Conservation (phyloP, 2,797 vertebrate genomes). For the Sardinella longiceps region DNA sequence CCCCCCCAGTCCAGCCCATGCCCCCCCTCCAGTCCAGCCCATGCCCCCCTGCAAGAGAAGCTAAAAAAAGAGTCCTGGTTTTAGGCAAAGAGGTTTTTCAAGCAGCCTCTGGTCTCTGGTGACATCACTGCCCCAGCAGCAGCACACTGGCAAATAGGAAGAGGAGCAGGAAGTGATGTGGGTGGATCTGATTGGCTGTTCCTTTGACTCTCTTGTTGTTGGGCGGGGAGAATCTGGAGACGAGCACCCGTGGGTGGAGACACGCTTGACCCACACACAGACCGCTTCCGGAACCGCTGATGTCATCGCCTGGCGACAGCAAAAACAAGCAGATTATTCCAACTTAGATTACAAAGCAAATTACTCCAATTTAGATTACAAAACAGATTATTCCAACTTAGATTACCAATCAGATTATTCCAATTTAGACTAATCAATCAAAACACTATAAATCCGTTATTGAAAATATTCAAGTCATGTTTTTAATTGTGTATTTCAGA, state of each 20-base stretch:
- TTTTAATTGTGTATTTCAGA: too few species aligned
- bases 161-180: conserved; percentile 37
- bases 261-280: conserved; percentile 53
- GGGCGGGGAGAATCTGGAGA: conserved; percentile 46
- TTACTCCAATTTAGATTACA: neutral
- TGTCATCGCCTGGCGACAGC: conserved; percentile 53
- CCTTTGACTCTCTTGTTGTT: conserved; percentile 53
- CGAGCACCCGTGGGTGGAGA: conserved; percentile 38
- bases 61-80: conserved; percentile 32
- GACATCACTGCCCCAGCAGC: conserved; percentile 44
- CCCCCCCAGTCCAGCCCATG: too few species aligned
- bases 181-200: conserved; percentile 35
- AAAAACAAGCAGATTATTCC: conserved; percentile 19
- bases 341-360: too few species aligned
- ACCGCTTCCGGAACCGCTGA: conserved; percentile 59
- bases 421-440: too few species aligned
- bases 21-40: neutral
- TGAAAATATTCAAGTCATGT: too few species aligned
- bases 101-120: conserved; percentile 2
- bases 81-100: too few species aligned
- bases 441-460: too few species aligned
- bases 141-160: conserved; percentile 38
- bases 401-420: too few species aligned
- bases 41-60: neutral
- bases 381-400: too few species aligned